Conservation (phyloP, 2,888 invertebrate species). For the Drosophila nr. fundita region DNA sequence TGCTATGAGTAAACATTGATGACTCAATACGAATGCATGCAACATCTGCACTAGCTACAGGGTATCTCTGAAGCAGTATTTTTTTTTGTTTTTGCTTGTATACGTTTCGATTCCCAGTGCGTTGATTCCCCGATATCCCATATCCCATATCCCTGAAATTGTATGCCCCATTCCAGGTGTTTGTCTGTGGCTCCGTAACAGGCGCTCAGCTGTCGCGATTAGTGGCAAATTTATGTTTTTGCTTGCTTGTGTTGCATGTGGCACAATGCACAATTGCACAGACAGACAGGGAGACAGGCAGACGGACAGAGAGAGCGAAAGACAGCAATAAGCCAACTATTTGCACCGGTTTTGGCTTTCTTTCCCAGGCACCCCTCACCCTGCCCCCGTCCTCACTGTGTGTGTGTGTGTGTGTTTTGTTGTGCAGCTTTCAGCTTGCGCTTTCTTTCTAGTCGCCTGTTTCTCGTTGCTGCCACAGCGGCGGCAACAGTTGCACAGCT, state of each 20-base stretch:
- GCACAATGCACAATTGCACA: conserved; percentile 13
- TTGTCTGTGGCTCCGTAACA: conserved; percentile 69
- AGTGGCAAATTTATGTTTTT: conserved; percentile 13
- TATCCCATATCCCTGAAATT: conserved; percentile 36
- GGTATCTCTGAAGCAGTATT: neutral
- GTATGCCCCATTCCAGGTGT: conserved; percentile 83
- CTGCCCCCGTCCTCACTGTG: neutral
- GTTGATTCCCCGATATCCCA: conserved; percentile 54
- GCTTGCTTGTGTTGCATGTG: conserved; percentile 37
- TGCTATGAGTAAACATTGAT: neutral
- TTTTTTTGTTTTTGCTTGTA: neutral
- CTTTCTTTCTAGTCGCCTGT: conserved; percentile 78
- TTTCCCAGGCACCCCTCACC: conserved; percentile 11
- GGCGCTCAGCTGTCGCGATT: conserved; percentile 73
- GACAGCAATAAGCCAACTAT: conserved; percentile 19
- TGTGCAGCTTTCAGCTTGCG: conserved; percentile 53
- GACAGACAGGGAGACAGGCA: neutral
- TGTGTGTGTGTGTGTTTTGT: conserved; percentile 40
- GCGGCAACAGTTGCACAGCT: conserved; percentile 65
- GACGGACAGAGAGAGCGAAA: conserved; percentile 11
- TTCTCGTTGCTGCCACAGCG: conserved; percentile 59
- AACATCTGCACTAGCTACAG: neutral
- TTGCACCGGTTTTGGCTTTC: conserved; percentile 64
- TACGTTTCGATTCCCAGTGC: neutral
- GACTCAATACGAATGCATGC: neutral